A percentile compares a stretch with the other conserved stretches of the same genome.
Evolutionary conservation across 2,113 vertebrate species (phyloP).

Genomic region (Silurus asotus): DNA sequence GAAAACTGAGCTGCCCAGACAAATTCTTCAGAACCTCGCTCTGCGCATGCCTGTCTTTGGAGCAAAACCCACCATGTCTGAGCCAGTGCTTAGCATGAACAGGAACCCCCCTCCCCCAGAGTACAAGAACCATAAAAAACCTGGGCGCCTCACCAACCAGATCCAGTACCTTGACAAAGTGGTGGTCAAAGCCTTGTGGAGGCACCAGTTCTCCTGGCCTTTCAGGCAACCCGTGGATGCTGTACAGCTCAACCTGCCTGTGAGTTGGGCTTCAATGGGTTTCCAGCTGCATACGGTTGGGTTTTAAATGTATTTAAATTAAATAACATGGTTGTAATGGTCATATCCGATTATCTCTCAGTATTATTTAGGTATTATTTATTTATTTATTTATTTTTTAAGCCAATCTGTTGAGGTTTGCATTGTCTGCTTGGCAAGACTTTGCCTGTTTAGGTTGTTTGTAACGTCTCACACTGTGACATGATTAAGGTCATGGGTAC

Average conservation of each 20-base stretch:
- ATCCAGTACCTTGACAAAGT: slow-evolving; percentile 86
- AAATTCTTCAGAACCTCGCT: neutral
- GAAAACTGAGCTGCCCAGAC: slow-evolving; percentile 45
- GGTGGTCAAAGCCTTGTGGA: slow-evolving; percentile 85
- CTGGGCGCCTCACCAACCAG: slow-evolving; percentile 83
- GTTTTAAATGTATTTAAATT: neutral
- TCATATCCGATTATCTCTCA: neutral
- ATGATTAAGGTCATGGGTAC: neutral
- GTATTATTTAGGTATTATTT: neutral
- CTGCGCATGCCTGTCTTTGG: slow-evolving; percentile 1
- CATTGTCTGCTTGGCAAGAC: neutral
- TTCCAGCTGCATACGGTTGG: neutral
- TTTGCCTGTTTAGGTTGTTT: neutral
- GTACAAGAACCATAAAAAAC: slow-evolving; percentile 75
- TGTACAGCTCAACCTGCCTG: slow-evolving; percentile 82
- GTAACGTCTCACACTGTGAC: neutral
- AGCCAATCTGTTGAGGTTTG: neutral
- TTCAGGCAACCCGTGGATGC: slow-evolving; percentile 94
- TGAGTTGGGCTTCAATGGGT: slow-evolving; percentile 68
- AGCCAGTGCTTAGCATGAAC: slow-evolving; percentile 63
- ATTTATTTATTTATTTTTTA: too few relatives aligned
- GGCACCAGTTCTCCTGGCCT: slow-evolving; percentile 88
- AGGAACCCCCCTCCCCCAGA: slow-evolving; percentile 87
- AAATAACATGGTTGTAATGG: too few relatives aligned
- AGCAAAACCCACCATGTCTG: slow-evolving; percentile 71